Evolutionary conservation across 2,888 invertebrate genomes (phyloP), one percentile per base, ranked within the genome.

Genomic region (Autographa gamma): DNA sequence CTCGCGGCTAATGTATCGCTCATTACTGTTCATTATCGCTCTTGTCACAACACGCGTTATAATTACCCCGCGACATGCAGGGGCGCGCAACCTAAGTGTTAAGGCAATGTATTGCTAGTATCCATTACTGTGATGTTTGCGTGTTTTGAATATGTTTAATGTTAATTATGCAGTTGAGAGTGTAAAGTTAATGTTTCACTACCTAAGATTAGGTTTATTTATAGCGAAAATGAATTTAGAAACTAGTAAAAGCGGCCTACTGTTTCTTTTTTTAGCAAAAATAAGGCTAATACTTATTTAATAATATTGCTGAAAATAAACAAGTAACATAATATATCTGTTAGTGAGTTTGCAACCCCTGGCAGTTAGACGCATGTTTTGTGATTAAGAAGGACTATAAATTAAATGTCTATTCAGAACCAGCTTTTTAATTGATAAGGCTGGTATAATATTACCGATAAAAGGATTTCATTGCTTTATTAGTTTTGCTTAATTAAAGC

Each of bases 31-130:
- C 59, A 32, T 59, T 59, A 60, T 60, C 60, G 16, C 18, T 32
- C 34, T 60, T 65, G 66, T 66, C 66, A 66, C n/a, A 66, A 66
- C 66, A 66, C 66, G 48, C 65, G 31, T 43, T 18, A 9, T 34
- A 48, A 48, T 65, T 32, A 48, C 65, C 11, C 11, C n/a, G 54
- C 0, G 63, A 66, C 48, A 19, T 16, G n/a, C 66, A 66, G 66
- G 18, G 60, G 66, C 32, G 5, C 11, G 14, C 34, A 65, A 65
- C 65, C 19, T 14, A 3, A 3, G 64, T 9, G 16, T 7, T 14
- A 31, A 7, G 38, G 19, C 4, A 18, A 5, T 18, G 0, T 34
- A 13, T 14, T 13, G 16, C 1, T 14, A 14, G 18, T 63, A 34
- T 8, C 11, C 13, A 13, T 58, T 31, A 32, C 31, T 32, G 2